Conservation (phyloP, 2,113 vertebrate genomes). For the Entomyzon cyanotis region DNA sequence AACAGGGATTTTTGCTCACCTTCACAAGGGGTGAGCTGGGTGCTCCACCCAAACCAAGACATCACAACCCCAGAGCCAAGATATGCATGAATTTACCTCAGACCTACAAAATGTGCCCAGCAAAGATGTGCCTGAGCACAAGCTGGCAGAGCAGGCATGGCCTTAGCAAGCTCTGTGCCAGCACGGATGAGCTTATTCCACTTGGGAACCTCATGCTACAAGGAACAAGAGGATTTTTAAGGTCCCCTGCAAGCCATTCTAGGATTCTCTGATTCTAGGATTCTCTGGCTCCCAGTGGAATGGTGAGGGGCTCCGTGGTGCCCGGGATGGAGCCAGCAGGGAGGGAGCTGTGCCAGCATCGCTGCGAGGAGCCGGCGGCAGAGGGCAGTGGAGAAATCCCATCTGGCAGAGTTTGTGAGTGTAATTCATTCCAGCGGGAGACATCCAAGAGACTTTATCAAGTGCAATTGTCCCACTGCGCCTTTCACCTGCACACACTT, state of each 20-base stretch:
- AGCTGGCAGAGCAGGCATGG: rapidly evolving
- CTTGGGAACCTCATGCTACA: rapidly evolving
- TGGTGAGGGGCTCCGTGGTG: rapidly evolving
- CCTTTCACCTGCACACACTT: slow-evolving; percentile 45
- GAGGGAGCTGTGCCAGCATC: neutral
- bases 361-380: neutral
- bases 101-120: neutral
- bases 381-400: slow-evolving; percentile 35
- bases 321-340: neutral
- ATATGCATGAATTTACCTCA: rapidly evolving
- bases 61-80: rapidly evolving
- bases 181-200: neutral
- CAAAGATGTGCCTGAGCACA: rapidly evolving
- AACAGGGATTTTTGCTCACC: neutral
- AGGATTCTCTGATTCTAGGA: neutral
- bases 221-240: neutral
- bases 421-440: slow-evolving; percentile 30
- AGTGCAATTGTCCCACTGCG: slow-evolving; percentile 35
- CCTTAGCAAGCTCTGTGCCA: neutral
- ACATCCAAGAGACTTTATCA: slow-evolving; percentile 60
- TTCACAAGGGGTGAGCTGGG: rapidly evolving
- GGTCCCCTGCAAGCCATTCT: neutral
- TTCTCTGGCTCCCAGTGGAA: rapidly evolving
- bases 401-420: neutral
- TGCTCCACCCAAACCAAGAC: neutral